Evolutionary conservation across 2,888 invertebrate species (phyloP), one percentile per base, ranked within the genome.

Genomic region (Steinernema carpocapsae): DNA sequence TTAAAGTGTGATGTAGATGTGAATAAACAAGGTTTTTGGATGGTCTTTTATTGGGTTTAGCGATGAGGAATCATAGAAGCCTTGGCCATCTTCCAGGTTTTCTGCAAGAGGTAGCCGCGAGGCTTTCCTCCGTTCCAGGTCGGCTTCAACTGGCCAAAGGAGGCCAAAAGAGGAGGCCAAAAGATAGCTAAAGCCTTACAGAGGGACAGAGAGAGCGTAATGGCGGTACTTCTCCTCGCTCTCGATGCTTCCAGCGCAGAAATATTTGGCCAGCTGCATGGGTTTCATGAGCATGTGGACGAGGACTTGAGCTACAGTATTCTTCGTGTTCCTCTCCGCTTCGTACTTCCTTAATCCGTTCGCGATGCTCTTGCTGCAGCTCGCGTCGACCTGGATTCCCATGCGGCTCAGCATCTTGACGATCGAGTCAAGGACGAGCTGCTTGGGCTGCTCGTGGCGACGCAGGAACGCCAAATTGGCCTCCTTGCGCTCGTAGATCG

Each of bases 181-280:
- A n/a, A n/a, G n/a, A n/a, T n/a, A n/a, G n/a, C n/a, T n/a, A n/a
- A n/a, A n/a, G n/a, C n/a, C 81, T 74, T 59, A 85, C 85, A 93
- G 91, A 0, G 94, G 93, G 43, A 94, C 92, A 88, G 93, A 94
- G 26, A 97, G 89, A 6, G 95, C 96, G 88, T 94, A 97, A 89
- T 97, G 97, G 78, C 91, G 90, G 78, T 86, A 90, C 56, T 86
- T 71, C 1, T 77, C 79, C 75, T 87, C 87, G 76, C 87, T 86
- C 1, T 84, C 64, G 19, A 77, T 72, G 10, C 72, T 71, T 6
- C 89, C 89, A 19, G 88, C 86, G 78, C 90, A 90, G 83, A 90
- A 90, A 81, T 90, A 90, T 73, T 83, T 80, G 1, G 90, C 90
- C 78, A 88, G 83, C 76, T 92, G 91, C 95, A 97, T 95, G 10